These are phyloP conservation scores for Acestrorhynchus altus DNA, from an alignment of 2,797 vertebrate genomes.

Conservation along the genomic window DNA sequence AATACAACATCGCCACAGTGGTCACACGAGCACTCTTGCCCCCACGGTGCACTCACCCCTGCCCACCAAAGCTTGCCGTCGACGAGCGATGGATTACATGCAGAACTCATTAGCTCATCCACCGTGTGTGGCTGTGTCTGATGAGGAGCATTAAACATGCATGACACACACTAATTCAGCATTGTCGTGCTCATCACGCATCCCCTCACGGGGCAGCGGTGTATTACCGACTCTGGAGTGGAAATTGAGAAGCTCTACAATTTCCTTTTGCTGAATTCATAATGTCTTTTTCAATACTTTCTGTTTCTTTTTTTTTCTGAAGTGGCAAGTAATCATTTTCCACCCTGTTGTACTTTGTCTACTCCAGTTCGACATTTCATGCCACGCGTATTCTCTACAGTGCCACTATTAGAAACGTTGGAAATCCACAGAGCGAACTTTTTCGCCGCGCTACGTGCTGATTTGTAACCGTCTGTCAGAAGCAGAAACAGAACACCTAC, in stretches of 20 bases:
- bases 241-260: conserved; percentile 15
- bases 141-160: conserved; percentile 53
- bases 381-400: background rate
- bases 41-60: conserved; percentile 15
- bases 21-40: background rate
- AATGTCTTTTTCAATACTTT: conserved; percentile 10
- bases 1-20: conserved; percentile 32
- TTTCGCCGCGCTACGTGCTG: background rate
- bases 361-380: background rate
- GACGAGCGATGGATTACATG: conserved; percentile 36
- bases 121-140: conserved; percentile 42
- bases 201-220: background rate
- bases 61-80: conserved; percentile 22
- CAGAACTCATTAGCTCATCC: conserved; percentile 52
- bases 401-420: background rate
- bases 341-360: background rate
- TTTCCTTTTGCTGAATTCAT: conserved; percentile 22
- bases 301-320: conserved; percentile 2
- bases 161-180: conserved; percentile 35
- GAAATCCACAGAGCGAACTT: background rate
- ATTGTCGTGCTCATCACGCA: conserved; percentile 22
- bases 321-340: conserved; percentile 10
- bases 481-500: conserved; percentile 25
- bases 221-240: conserved; percentile 4
- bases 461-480: conserved; percentile 24